Conservation (phyloP, 2,888 invertebrate genomes). For the Ophioninae sp. region DNA sequence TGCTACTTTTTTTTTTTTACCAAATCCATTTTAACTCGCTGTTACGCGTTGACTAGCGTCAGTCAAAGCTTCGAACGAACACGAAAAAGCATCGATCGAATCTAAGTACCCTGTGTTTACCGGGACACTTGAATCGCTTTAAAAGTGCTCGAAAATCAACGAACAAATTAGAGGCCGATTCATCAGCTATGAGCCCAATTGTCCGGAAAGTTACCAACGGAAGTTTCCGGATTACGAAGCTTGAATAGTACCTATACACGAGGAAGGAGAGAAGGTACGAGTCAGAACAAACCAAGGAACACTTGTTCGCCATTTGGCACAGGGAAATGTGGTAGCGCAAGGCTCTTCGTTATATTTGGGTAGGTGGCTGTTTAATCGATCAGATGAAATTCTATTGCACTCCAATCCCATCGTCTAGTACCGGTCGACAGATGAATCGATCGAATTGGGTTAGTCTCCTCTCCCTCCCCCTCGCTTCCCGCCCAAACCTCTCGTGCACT, state of each 20-base stretch:
- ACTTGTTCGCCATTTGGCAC: constrained; percentile 49
- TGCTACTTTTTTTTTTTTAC: too few species aligned
- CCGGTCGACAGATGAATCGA: constrained; percentile 49
- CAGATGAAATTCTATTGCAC: constrained; percentile 51
- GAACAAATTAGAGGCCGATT: too few species aligned
- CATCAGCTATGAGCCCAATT: too few species aligned
- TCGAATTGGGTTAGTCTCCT: constrained; percentile 48
- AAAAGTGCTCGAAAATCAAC: too few species aligned
- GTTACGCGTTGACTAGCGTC: too few species aligned
- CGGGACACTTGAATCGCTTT: too few species aligned
- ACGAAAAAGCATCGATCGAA: too few species aligned
- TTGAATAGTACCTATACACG: not conserved
- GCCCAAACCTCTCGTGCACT: constrained; percentile 29
- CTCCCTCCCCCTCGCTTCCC: constrained; percentile 47
- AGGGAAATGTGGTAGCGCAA: constrained; percentile 35
- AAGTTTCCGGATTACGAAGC: not conserved
- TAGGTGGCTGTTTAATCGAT: constrained; percentile 54
- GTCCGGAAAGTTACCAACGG: not conserved
- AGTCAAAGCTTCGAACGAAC: too few species aligned
- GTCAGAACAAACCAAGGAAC: constrained; percentile 4
- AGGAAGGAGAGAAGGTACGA: not conserved
- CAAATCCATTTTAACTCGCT: too few species aligned
- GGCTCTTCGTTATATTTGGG: constrained; percentile 46
- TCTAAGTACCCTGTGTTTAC: too few species aligned
- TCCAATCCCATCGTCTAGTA: constrained; percentile 46